A percentile compares a stretch with the other conserved stretches of the same genome.
phyloP scores from a whole-genome alignment of 2,113 vertebrate species.

The Rafetus swinhoei region DNA sequence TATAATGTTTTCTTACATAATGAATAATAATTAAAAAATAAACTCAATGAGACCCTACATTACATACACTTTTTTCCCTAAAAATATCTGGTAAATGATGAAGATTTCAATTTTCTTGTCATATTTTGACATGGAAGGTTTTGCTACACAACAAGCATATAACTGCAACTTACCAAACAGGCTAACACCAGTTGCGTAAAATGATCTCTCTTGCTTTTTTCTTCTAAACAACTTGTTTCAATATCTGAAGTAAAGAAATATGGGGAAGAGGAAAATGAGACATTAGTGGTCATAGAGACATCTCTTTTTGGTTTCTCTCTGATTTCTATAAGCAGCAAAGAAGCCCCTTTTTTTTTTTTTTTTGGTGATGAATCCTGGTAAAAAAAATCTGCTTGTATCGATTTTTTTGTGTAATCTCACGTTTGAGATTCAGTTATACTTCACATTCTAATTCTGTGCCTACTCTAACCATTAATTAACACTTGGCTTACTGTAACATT shows the following conservation, averaged over 20 bases:
- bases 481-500: background rate
- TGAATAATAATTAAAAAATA: background rate
- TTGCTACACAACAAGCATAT: background rate
- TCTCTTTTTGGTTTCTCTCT: background rate
- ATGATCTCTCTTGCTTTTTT: conserved; percentile 96
- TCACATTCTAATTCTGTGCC: background rate
- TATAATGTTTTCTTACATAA: background rate
- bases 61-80: background rate
- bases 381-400: background rate
- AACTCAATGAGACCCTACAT: background rate
- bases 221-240: conserved; percentile 96
- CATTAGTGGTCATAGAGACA: background rate
- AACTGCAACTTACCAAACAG: conserved; percentile 90
- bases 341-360: background rate
- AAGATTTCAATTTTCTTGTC: background rate
- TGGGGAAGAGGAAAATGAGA: background rate
- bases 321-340: background rate
- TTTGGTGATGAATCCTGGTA: background rate
- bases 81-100: background rate
- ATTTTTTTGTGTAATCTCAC: too few relatives aligned
- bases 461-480: background rate
- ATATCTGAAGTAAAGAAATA: conserved; percentile 85
- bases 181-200: conserved; percentile 96
- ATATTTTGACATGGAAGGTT: background rate
- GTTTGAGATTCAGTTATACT: background rate